A percentile compares a stretch with the other conserved stretches of the same genome.
These are phyloP conservation scores for Tapirus terrestris DNA, from an alignment of 2,113 vertebrate species.

Conservation along the genomic window DNA sequence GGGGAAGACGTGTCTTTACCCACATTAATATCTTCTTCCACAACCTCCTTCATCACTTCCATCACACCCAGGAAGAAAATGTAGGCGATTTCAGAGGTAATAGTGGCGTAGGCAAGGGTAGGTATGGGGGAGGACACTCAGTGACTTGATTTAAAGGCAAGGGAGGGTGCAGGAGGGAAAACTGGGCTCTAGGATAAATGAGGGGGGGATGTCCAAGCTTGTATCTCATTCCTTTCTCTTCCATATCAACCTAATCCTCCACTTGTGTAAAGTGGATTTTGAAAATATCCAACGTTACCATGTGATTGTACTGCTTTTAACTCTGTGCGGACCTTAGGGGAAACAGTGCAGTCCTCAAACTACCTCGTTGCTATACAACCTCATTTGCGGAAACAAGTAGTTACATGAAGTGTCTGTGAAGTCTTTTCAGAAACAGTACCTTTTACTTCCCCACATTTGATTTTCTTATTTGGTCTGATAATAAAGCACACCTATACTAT, in stretches of 20 bases:
- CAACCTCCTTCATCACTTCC: background rate
- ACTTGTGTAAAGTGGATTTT: background rate
- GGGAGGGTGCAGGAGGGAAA: background rate
- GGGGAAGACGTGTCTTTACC: background rate
- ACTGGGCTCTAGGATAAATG: background rate
- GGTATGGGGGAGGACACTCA: background rate
- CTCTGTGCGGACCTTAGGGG: background rate
- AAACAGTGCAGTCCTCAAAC: background rate
- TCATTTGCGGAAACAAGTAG: background rate
- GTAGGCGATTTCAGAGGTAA: background rate
- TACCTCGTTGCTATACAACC: background rate
- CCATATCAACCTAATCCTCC: background rate
- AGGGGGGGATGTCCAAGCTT: background rate
- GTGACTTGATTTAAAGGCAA: background rate
- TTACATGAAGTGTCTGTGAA: background rate
- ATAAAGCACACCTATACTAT: background rate
- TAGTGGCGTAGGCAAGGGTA: background rate
- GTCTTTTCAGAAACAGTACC: background rate
- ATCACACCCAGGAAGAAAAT: slow-evolving; percentile 20
- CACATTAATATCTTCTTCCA: background rate
- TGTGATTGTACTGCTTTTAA: background rate
- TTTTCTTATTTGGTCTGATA: background rate
- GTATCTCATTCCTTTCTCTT: background rate
- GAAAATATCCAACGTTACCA: background rate
- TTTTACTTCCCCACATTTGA: background rate